Evolutionary conservation across 2,797 vertebrate species (phyloP).

Genomic region (Phataginus tetradactyla): DNA sequence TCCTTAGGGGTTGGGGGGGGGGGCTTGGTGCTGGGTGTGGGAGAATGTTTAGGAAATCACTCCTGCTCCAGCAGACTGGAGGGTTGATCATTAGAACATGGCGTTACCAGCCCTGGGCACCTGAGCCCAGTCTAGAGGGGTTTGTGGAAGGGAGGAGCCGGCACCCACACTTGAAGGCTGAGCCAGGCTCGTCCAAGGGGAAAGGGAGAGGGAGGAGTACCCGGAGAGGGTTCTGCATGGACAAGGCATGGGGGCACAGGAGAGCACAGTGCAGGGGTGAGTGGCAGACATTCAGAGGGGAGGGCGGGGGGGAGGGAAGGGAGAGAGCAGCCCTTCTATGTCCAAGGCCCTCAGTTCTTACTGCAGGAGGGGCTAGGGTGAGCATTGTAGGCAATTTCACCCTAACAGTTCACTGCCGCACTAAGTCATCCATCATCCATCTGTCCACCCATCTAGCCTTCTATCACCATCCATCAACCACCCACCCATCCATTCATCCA

Average conservation of each 20-base stretch:
- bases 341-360: background rate
- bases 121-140: background rate
- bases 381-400: no score
- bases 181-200: background rate
- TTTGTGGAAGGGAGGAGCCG: background rate
- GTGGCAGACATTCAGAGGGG: background rate
- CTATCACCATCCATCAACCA: background rate
- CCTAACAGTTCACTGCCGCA: background rate
- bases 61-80: background rate
- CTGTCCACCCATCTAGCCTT: background rate
- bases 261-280: background rate
- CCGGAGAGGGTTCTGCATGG: background rate
- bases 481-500: background rate
- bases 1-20: background rate
- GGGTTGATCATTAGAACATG: fast-evolving
- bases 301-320: no score
- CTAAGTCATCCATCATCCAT: background rate
- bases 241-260: background rate
- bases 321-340: background rate
- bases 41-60: background rate
- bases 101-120: background rate
- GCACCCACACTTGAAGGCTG: background rate
- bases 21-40: background rate
- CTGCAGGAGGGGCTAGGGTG: background rate
- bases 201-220: background rate